Percentiles rank a stretch among this genome's conserved stretches.
phyloP scores from a whole-genome alignment of 37 sponge, comb jelly and placozoan species.

The Cliona cf. orientalis region DNA sequence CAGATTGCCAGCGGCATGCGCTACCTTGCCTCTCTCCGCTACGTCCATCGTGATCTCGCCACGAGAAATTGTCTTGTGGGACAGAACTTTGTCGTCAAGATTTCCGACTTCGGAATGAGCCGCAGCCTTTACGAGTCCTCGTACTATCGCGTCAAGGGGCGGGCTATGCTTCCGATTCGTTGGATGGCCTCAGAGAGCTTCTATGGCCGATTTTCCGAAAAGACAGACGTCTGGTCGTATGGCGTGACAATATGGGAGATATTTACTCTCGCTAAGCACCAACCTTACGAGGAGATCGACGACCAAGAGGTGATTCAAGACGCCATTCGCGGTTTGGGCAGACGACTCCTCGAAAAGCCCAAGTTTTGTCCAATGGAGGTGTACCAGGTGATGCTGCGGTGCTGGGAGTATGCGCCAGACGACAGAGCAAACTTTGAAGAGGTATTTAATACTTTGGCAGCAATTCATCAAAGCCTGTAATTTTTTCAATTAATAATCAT shows the following conservation, averaged over 20 bases:
- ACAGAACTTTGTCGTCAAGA: slow-evolving; percentile 73
- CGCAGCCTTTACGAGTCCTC: slow-evolving; percentile 69
- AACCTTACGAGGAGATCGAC: slow-evolving; percentile 70
- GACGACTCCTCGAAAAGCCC: slow-evolving; percentile 47
- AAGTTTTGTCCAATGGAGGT: slow-evolving; percentile 51
- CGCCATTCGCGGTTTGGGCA: slow-evolving; percentile 35
- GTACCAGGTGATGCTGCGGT: slow-evolving; percentile 65
- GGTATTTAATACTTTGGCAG: slow-evolving; percentile 15
- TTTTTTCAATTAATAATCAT: not conserved
- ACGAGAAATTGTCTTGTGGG: slow-evolving; percentile 90
- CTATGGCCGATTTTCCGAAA: slow-evolving; percentile 84
- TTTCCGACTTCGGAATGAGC: slow-evolving; percentile 92
- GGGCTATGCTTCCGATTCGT: slow-evolving; percentile 76
- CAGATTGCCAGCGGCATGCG: slow-evolving; percentile 88
- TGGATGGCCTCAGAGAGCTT: slow-evolving; percentile 92
- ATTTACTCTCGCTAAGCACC: slow-evolving; percentile 57
- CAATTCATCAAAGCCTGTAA: slow-evolving; percentile 28
- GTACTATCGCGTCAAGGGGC: slow-evolving; percentile 70
- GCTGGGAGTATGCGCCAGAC: slow-evolving; percentile 62
- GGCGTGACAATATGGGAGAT: slow-evolving; percentile 91
- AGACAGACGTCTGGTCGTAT: slow-evolving; percentile 87
- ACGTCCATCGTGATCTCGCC: slow-evolving; percentile 86
- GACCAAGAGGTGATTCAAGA: slow-evolving; percentile 87
- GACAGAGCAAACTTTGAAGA: slow-evolving; percentile 64
- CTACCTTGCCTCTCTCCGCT: slow-evolving; percentile 79